Percentiles rank a stretch among this genome's conserved stretches.
Evolutionary conservation across 2,888 invertebrate genomes (phyloP).

Genomic region (Epirrita christyi): DNA sequence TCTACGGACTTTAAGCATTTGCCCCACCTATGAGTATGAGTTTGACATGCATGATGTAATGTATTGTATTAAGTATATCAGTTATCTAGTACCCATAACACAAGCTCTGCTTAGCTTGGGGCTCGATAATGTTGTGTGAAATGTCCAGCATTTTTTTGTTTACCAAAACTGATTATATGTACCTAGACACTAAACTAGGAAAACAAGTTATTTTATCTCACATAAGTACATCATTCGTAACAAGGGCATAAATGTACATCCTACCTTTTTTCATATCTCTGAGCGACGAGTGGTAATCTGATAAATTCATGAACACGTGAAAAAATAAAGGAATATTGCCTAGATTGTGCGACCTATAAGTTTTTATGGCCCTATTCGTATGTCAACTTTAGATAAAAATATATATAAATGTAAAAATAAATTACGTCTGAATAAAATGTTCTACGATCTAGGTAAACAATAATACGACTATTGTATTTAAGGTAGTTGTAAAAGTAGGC

Average conservation of each 20-base stretch:
- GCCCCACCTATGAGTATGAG: too few relatives aligned
- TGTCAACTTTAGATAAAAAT: constrained; percentile 24
- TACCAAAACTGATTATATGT: too few relatives aligned
- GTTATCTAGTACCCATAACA: too few relatives aligned
- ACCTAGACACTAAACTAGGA: too few relatives aligned
- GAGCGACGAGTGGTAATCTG: constrained; percentile 15
- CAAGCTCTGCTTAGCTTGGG: too few relatives aligned
- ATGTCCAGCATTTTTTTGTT: too few relatives aligned
- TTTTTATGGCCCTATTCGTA: constrained; percentile 29
- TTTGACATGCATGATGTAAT: too few relatives aligned
- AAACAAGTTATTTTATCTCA: too few relatives aligned
- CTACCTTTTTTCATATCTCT: constrained; percentile 18
- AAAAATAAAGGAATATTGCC: constrained; percentile 20
- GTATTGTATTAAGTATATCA: too few relatives aligned
- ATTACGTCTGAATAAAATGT: constrained; percentile 12
- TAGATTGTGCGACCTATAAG: constrained; percentile 23
- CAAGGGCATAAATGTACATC: constrained; percentile 22
- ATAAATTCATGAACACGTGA: constrained; percentile 23
- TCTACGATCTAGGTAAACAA: constrained; percentile 4
- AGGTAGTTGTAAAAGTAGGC: too few relatives aligned
- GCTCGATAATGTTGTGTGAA: too few relatives aligned
- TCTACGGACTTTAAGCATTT: too few relatives aligned
- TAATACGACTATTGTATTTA: constrained; percentile 8
- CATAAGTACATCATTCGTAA: constrained; percentile 9
- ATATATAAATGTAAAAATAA: constrained; percentile 31